These are phyloP conservation scores for Daphoenositta chrysoptera DNA, from an alignment of 2,113 vertebrate genomes.

Conservation along the genomic window DNA sequence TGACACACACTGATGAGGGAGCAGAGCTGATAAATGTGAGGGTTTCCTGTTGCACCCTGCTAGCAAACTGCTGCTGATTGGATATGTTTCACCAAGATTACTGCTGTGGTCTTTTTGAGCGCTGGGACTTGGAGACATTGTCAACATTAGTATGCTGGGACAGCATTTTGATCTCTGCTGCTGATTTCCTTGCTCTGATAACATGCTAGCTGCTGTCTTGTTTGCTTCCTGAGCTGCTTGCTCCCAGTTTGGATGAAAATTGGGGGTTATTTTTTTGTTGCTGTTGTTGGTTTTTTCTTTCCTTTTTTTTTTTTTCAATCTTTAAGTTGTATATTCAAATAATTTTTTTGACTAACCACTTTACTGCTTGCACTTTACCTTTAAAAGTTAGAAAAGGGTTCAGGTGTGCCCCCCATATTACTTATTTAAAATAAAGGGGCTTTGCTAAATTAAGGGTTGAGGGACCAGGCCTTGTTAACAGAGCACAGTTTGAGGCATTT, in stretches of 20 bases:
- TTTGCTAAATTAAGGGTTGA: neutral
- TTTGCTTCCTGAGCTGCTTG: slow-evolving; percentile 4
- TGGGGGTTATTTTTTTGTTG: neutral
- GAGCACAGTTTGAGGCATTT: neutral
- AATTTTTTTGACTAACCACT: neutral
- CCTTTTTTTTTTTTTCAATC: neutral
- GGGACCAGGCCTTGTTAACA: neutral
- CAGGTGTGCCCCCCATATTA: neutral
- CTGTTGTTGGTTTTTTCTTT: too few species aligned
- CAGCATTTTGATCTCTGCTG: slow-evolving; percentile 47
- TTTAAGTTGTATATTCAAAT: neutral
- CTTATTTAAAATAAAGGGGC: neutral
- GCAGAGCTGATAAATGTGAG: slow-evolving; percentile 26
- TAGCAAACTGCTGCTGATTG: slow-evolving; percentile 40
- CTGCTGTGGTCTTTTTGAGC: slow-evolving; percentile 18
- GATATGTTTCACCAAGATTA: slow-evolving; percentile 1
- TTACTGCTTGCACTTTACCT: neutral
- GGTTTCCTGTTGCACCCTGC: slow-evolving; percentile 62
- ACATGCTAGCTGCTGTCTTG: neutral
- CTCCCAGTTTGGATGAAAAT: neutral
- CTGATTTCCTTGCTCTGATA: slow-evolving; percentile 53
- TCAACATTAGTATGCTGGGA: slow-evolving; percentile 42
- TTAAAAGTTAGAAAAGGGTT: neutral
- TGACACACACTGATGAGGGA: slow-evolving; percentile 35
- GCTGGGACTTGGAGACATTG: neutral